Base-by-base conservation (phyloP, 2,888 invertebrate genomes). In the Pyrrhosoma nymphula region DNA sequence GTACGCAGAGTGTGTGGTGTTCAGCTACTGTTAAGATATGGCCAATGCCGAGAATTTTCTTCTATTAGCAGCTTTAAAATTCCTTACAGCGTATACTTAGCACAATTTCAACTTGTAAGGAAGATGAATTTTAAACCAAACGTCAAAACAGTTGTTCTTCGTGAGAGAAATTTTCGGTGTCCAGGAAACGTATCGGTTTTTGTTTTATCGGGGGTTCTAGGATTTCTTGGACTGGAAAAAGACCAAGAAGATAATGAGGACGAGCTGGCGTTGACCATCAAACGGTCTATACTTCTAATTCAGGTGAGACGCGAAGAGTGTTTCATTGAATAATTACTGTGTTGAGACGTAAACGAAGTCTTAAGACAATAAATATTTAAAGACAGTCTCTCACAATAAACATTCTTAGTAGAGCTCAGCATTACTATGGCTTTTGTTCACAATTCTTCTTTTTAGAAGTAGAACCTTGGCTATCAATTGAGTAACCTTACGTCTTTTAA, bases 241-340 rank as follows among this genome's bases (percentile, higher is more conserved):
- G 63, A 91, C 23, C 0, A 63, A 98, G 97, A 98, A 96, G 97
- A 98, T 95, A 97, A 98, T 6, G 98, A 98, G 96, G 98, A 98
- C 95, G 98, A 98, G 96, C 97, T 99, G 39, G 98, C 98, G 96
- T 97, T 97, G 96, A 98, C 98, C 0, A 98, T 99, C 95, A 99
- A 99, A 97, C 97, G 98, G 96, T 98, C 98, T 18, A 97, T 99
- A 96, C 97, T 99, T 39, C 98, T 98, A 96, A 98, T 98, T 95
- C 98, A 98, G 97, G 97, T 97, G 39, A 35, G 95, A 26, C 16
- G 1, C 56, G 35, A 20, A 75, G 23, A 35, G 6, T 95, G 23
- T 98, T 96, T 98, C 97, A 4, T 47, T 47, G 47, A 47, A 47
- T 47, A 47, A 47, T 47, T 47, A 4, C 8, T 47, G 8, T 47